A percentile compares a stretch with the other conserved stretches of the same genome.
Conservation (phyloP, 2,797 vertebrate species). For the Acestrorhynchus altus region DNA sequence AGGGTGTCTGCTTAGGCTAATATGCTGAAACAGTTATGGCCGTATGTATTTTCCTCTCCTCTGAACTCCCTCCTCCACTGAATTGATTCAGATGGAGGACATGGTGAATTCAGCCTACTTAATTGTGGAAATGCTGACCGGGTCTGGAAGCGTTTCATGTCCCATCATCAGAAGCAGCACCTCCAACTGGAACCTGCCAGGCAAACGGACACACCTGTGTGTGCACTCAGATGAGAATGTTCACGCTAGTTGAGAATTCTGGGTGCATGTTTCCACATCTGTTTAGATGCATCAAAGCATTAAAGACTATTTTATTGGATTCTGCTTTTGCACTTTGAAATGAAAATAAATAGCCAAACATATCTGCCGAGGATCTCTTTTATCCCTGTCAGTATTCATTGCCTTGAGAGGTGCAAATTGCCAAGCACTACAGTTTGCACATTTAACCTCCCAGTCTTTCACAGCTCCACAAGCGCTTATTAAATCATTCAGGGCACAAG, state of each 20-base stretch:
- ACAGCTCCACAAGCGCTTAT: conserved; percentile 63
- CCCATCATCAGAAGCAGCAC: not conserved
- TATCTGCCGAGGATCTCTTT: conserved; percentile 69
- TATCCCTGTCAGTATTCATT: conserved; percentile 70
- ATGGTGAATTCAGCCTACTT: conserved; percentile 26
- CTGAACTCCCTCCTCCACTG: conserved; percentile 38
- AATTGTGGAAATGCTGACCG: conserved; percentile 7
- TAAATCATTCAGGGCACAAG: conserved; percentile 74
- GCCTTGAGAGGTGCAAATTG: conserved; percentile 69
- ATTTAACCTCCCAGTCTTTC: conserved; percentile 71
- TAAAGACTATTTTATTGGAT: conserved; percentile 68
- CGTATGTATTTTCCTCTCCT: conserved; percentile 37
- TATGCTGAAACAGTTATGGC: conserved; percentile 44
- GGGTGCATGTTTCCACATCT: conserved; percentile 63
- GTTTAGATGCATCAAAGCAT: conserved; percentile 67
- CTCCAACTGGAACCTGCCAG: conserved; percentile 20
- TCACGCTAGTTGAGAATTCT: conserved; percentile 60
- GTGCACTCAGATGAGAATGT: not conserved
- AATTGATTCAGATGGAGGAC: conserved; percentile 46
- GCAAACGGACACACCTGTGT: conserved; percentile 14
- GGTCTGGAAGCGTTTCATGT: conserved; percentile 33
- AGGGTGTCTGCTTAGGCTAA: conserved; percentile 28
- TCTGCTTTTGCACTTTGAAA: conserved; percentile 70
- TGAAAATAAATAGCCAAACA: conserved; percentile 74
- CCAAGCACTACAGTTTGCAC: conserved; percentile 67